Conservation (phyloP, 2,113 vertebrate genomes). For the Percopsis transmontana region DNA sequence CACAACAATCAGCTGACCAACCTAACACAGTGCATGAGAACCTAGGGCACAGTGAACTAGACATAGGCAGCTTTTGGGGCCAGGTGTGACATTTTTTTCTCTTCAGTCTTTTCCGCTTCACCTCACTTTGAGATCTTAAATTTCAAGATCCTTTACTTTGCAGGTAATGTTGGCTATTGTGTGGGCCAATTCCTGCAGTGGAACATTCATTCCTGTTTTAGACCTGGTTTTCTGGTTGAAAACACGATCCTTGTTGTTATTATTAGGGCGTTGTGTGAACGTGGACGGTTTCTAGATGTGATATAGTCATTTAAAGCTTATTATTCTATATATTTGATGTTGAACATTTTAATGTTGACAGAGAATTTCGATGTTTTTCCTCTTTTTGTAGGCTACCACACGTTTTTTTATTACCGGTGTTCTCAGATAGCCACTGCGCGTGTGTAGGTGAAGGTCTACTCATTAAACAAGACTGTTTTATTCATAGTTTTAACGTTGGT, state of each 20-base stretch:
- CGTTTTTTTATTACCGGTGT: too few relatives aligned
- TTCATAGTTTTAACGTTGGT: too few relatives aligned
- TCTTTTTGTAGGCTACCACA: too few relatives aligned
- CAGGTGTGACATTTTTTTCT: constrained; percentile 76
- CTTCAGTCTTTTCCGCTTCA: constrained; percentile 69
- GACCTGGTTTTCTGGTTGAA: constrained; percentile 29
- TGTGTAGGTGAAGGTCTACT: too few relatives aligned
- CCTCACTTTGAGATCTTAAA: constrained; percentile 70
- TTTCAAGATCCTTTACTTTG: constrained; percentile 74
- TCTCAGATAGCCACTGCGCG: too few relatives aligned
- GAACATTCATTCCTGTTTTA: constrained; percentile 37
- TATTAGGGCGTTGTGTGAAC: constrained; percentile 1
- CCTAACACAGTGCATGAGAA: constrained; percentile 60
- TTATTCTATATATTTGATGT: neutral
- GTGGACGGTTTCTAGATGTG: neutral
- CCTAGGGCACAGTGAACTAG: constrained; percentile 51
- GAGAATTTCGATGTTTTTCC: too few relatives aligned
- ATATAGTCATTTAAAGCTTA: neutral
- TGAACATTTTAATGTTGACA: too few relatives aligned
- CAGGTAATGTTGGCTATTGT: constrained; percentile 61
- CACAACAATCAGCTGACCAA: constrained; percentile 55
- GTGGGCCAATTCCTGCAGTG: constrained; percentile 55
- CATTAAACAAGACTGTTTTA: too few relatives aligned
- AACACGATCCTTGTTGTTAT: constrained; percentile 22
- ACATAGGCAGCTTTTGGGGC: constrained; percentile 47